Base-by-base conservation (phyloP, 2,113 vertebrate genomes). In the Lepus europaeus region DNA sequence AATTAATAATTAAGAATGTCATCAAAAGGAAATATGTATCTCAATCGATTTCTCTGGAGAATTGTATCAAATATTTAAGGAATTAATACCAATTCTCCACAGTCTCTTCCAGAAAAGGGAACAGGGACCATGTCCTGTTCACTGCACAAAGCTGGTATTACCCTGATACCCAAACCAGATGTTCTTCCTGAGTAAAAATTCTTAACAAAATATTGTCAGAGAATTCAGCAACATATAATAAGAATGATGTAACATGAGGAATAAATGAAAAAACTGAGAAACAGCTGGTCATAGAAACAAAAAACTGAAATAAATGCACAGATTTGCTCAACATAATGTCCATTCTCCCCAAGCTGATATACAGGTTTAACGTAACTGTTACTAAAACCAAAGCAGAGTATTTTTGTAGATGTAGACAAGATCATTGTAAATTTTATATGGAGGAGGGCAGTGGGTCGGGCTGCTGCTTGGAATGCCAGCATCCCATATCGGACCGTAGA, bases 161-260 rank as follows among this genome's bases (percentile, higher is more conserved):
- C 27, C 19, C 77, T 76, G 6, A 59, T 49, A 68, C 27, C 27
- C 22, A 74, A 90, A 74, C 17, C 36, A 90, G 87, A 61, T 23
- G 27, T 70, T 8, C 5, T 16, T 89, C 29, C 16, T 45, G 23
- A 85, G 78, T 39, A 83, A 56, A 89, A 89, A 85, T 36, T 13
- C 45, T 72, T 89, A 39, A 78, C 4, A 64, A 73, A 85, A 36
- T 73, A 80, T 74, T 85, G 80, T 17, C 49, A 93, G 56, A 92
- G 49, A 90, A 61, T 59, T 85, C 59, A 89, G 31, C 10, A 63
- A 78, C 72, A 25, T 45, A 89, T 79, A 87, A 80, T 59, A 79
- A 80, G 9, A 79, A 68, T 90, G 64, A 45, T 36, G 51, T 61
- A 9, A 16, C 61, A 69, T 69, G 68, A 88, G 10, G 76, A 16